phyloP scores from a whole-genome alignment of 2,888 invertebrate genomes.

The Eupithecia pulchellata region DNA sequence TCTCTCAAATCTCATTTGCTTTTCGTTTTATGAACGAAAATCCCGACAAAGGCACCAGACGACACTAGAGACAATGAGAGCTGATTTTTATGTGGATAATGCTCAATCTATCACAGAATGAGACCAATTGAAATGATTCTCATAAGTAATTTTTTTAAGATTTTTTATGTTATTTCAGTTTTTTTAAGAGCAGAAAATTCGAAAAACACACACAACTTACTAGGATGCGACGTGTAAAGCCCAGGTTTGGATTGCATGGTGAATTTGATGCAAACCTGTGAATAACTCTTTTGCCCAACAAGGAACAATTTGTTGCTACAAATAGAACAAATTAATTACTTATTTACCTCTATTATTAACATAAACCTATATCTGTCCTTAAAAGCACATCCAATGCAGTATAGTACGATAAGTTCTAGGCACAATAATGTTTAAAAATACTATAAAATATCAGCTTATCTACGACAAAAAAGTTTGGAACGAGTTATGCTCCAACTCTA shows the following conservation, averaged over 20 bases:
- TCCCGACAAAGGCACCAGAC: neutral
- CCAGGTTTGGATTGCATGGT: neutral
- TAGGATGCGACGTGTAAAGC: neutral
- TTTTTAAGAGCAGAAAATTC: neutral
- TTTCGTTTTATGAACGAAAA: neutral
- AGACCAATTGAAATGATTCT: neutral
- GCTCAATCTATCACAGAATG: neutral
- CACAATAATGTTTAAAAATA: too few relatives aligned
- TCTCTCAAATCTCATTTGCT: neutral
- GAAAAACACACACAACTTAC: neutral
- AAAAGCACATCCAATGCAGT: too few relatives aligned
- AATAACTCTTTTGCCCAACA: neutral
- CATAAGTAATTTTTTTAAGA: neutral
- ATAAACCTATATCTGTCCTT: too few relatives aligned
- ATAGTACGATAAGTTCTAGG: too few relatives aligned
- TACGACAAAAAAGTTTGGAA: too few relatives aligned
- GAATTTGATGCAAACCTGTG: neutral
- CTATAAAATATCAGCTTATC: too few relatives aligned
- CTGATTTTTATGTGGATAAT: too few relatives aligned
- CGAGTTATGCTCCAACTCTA: too few relatives aligned
- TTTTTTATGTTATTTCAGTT: neutral
- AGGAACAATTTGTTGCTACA: neutral
- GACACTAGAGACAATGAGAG: too few relatives aligned
- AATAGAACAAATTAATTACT: too few relatives aligned
- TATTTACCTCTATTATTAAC: too few relatives aligned